These are phyloP conservation scores for Diachasma alloeum DNA, from an alignment of 1,140 invertebrate species.

Conservation along the genomic window DNA sequence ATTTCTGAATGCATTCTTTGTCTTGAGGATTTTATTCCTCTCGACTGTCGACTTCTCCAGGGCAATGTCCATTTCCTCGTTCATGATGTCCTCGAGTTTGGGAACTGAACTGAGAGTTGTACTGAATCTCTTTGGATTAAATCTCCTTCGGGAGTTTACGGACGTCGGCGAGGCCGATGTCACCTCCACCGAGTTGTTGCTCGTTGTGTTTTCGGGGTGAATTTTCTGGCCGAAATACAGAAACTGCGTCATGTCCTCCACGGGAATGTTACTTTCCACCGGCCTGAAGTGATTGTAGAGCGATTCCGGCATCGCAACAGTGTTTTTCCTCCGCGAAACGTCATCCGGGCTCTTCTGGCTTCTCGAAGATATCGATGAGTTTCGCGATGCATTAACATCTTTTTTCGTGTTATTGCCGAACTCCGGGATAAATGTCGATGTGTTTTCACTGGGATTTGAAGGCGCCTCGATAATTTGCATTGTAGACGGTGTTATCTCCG, in stretches of 20 bases:
- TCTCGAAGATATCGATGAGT: slow-evolving; percentile 5
- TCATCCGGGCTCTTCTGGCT: slow-evolving; percentile 38
- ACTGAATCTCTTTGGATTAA: slow-evolving; percentile 47
- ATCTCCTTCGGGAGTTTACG: slow-evolving; percentile 45
- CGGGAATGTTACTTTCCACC: slow-evolving; percentile 69
- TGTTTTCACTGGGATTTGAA: not conserved
- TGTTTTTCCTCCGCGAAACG: slow-evolving; percentile 52
- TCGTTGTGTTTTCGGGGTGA: slow-evolving; percentile 45
- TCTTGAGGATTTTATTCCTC: slow-evolving; percentile 49
- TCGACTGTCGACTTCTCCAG: slow-evolving; percentile 49
- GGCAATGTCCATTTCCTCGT: slow-evolving; percentile 52
- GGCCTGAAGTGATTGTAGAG: slow-evolving; percentile 72
- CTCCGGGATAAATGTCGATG: not conserved
- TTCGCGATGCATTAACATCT: not conserved
- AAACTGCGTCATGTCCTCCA: slow-evolving; percentile 75
- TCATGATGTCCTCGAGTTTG: slow-evolving; percentile 45
- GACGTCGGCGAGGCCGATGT: slow-evolving; percentile 40
- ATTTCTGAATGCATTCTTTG: slow-evolving; percentile 45
- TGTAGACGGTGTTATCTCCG: not conserved
- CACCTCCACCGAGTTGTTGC: slow-evolving; percentile 38
- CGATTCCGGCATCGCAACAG: slow-evolving; percentile 66
- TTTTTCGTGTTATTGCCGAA: not conserved
- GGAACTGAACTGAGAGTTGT: slow-evolving; percentile 37
- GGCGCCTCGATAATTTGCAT: not conserved
- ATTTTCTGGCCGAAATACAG: slow-evolving; percentile 76